Conservation (phyloP, 1,140 invertebrate genomes). For the Watersipora subatra region DNA sequence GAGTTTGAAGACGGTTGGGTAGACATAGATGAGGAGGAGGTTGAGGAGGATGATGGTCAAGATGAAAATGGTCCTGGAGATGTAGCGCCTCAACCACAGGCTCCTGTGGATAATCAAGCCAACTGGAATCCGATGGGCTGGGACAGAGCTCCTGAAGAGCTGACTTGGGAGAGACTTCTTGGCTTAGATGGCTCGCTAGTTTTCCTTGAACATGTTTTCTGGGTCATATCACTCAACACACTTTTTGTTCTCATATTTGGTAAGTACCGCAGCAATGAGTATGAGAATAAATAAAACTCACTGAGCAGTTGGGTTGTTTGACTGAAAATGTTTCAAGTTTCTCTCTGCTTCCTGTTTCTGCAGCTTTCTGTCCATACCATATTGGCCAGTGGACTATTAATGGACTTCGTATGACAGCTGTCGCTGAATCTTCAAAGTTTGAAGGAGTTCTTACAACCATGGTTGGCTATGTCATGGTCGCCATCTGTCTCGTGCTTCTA, state of each 20-base stretch:
- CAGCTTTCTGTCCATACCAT: conserved; percentile 90
- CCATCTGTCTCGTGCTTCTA: conserved; percentile 64
- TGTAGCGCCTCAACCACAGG: no score
- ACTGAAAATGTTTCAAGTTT: no score
- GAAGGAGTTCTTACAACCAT: conserved; percentile 82
- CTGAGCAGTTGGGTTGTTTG: no score
- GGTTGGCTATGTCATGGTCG: conserved; percentile 78
- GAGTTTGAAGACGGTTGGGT: no score
- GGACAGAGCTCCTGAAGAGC: conserved; percentile 89
- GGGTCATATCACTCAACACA: conserved; percentile 93
- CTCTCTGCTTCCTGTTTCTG: conserved; percentile 39
- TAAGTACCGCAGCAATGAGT: conserved; percentile 26
- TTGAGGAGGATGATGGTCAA: no score
- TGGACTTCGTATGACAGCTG: conserved; percentile 43
- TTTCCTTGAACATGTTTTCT: conserved; percentile 96
- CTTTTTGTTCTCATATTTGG: conserved; percentile 73
- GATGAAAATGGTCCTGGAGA: no score
- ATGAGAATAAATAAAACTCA: no score
- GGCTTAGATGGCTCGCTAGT: conserved; percentile 91
- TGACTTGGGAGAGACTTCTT: conserved; percentile 86
- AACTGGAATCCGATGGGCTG: conserved; percentile 98
- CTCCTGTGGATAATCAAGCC: no score
- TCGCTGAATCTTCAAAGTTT: conserved; percentile 58
- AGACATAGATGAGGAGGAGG: no score
- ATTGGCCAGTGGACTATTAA: conserved; percentile 74